A percentile compares a stretch with the other conserved stretches of the same genome.
phyloP scores from a whole-genome alignment of 2,888 invertebrate genomes.

The Ornithoptera alexandrae region DNA sequence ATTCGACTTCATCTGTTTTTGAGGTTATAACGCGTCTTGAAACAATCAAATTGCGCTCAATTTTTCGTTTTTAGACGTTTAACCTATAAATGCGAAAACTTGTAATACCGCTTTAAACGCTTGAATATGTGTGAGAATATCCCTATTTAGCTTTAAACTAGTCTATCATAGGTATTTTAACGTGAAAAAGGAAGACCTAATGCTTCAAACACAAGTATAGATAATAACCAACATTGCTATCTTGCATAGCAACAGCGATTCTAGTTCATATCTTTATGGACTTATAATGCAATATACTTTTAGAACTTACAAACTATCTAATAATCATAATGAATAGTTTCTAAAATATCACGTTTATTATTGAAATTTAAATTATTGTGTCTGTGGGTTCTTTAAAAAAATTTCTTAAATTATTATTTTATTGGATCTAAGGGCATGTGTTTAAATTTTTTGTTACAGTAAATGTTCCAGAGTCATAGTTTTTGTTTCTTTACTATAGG shows the following conservation, averaged over 20 bases:
- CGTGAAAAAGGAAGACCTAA: constrained; percentile 12
- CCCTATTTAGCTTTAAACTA: neutral
- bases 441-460: too few species aligned
- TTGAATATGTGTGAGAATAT: neutral
- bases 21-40: constrained; percentile 42
- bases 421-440: too few species aligned
- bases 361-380: neutral
- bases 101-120: constrained; percentile 33
- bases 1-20: constrained; percentile 40
- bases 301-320: constrained; percentile 55
- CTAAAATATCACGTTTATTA: constrained; percentile 36
- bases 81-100: constrained; percentile 44
- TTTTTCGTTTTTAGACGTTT: constrained; percentile 40
- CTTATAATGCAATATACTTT: constrained; percentile 41
- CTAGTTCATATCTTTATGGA: constrained; percentile 65
- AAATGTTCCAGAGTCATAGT: neutral
- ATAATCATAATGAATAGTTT: constrained; percentile 52
- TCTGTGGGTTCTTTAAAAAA: neutral
- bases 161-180: neutral
- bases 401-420: neutral
- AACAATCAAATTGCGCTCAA: constrained; percentile 41
- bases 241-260: constrained; percentile 69
- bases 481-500: constrained; percentile 24
- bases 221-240: constrained; percentile 39
- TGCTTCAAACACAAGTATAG: constrained; percentile 20